Evolutionary conservation across 2,113 vertebrate genomes (phyloP).

Genomic region (Isurus oxyrinchus): DNA sequence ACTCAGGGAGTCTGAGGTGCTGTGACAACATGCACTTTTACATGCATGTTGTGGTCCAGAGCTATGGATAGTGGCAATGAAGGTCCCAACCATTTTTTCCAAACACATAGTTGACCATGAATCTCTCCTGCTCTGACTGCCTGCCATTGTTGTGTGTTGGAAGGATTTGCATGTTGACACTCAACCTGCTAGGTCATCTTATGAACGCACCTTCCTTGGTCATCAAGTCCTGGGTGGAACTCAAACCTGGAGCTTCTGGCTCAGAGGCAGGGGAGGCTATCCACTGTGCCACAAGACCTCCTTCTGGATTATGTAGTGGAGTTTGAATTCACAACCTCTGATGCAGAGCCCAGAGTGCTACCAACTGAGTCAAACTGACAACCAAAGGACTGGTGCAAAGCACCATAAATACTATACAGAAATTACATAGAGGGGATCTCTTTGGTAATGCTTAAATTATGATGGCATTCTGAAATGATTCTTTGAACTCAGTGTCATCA

Average conservation of each 20-base stretch:
- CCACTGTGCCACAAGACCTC: neutral
- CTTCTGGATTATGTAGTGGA: neutral
- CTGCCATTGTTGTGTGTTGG: neutral
- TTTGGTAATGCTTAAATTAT: neutral
- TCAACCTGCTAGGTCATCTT: neutral
- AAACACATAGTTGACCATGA: neutral
- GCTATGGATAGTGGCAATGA: neutral
- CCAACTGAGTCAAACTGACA: neutral
- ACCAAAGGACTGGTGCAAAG: neutral
- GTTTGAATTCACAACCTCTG: neutral
- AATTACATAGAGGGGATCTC: neutral
- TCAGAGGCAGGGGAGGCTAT: neutral
- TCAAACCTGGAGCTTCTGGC: neutral
- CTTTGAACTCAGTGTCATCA: neutral
- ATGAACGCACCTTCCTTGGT: too few relatives aligned
- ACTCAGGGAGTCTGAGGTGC: neutral
- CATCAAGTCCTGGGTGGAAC: neutral
- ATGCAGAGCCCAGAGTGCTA: neutral
- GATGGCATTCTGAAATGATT: neutral
- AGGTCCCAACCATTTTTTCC: neutral
- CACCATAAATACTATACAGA: too few relatives aligned
- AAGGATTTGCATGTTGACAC: neutral
- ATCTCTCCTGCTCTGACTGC: neutral
- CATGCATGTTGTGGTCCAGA: neutral
- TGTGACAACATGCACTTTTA: neutral